These are phyloP conservation scores for Diachasma alloeum DNA, from an alignment of 1,140 invertebrate genomes.

Conservation along the genomic window DNA sequence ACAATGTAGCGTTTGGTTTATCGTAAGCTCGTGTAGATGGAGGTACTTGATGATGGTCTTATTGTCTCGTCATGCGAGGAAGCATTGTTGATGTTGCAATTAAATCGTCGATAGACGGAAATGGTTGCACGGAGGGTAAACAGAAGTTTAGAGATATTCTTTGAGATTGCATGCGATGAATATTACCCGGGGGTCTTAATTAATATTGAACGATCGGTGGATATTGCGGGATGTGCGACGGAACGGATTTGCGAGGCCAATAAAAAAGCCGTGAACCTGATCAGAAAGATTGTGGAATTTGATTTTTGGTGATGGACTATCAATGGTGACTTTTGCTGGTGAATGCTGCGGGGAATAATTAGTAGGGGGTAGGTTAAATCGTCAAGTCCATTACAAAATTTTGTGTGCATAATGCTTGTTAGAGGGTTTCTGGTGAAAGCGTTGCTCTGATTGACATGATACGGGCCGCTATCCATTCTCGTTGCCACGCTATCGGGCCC, in stretches of 20 bases:
- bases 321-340: too few relatives aligned
- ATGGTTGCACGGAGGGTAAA: background rate
- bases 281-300: too few relatives aligned
- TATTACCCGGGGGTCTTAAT: background rate
- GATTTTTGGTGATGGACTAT: too few relatives aligned
- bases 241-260: too few relatives aligned
- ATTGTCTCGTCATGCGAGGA: background rate
- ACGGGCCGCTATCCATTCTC: background rate
- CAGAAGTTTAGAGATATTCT: background rate
- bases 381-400: background rate
- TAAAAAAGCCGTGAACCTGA: too few relatives aligned
- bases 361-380: too few relatives aligned
- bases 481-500: background rate
- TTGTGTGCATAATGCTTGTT: background rate
- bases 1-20: background rate
- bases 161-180: too few relatives aligned
- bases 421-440: background rate
- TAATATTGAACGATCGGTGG: background rate
- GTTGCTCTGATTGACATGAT: conserved; percentile 1
- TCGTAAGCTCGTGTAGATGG: background rate
- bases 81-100: background rate
- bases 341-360: too few relatives aligned
- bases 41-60: background rate
- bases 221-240: too few relatives aligned
- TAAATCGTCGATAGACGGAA: background rate